Conservation (phyloP, 2,888 invertebrate species). For the Acanthosoma haemorrhoidale region DNA sequence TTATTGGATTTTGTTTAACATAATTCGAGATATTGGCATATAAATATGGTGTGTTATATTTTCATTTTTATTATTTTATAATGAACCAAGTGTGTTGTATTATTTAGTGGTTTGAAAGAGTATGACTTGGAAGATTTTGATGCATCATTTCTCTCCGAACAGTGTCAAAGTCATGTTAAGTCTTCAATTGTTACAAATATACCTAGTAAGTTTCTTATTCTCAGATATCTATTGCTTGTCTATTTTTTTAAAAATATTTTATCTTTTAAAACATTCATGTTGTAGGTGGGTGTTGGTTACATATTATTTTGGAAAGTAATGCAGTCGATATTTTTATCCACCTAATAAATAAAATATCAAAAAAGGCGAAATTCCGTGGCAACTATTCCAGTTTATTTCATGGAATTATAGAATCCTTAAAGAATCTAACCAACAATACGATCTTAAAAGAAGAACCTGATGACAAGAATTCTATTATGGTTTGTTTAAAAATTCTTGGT, state of each 20-base stretch:
- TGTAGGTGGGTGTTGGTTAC: constrained; percentile 14
- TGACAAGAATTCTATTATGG: not conserved
- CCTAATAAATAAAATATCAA: constrained; percentile 2
- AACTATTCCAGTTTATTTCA: not conserved
- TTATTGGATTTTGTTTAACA: too few species aligned
- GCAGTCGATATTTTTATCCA: not conserved
- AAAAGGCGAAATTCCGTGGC: not conserved
- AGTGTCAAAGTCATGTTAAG: not conserved
- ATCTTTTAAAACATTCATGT: not conserved
- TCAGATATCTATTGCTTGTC: not conserved
- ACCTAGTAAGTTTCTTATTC: not conserved
- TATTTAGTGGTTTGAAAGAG: not conserved
- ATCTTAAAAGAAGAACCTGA: not conserved
- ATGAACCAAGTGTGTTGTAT: too few species aligned
- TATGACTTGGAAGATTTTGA: constrained; percentile 20
- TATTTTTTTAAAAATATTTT: not conserved
- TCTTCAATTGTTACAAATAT: not conserved
- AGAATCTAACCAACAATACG: not conserved
- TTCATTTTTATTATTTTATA: too few species aligned
- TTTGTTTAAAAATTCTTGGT: constrained; percentile 13
- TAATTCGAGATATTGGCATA: too few species aligned
- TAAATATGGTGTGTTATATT: too few species aligned
- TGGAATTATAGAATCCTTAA: not conserved
- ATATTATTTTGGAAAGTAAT: not conserved
- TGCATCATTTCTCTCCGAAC: not conserved